Evolutionary conservation across 1,140 invertebrate genomes (phyloP).

Genomic region (Meloidogyne floridensis): DNA sequence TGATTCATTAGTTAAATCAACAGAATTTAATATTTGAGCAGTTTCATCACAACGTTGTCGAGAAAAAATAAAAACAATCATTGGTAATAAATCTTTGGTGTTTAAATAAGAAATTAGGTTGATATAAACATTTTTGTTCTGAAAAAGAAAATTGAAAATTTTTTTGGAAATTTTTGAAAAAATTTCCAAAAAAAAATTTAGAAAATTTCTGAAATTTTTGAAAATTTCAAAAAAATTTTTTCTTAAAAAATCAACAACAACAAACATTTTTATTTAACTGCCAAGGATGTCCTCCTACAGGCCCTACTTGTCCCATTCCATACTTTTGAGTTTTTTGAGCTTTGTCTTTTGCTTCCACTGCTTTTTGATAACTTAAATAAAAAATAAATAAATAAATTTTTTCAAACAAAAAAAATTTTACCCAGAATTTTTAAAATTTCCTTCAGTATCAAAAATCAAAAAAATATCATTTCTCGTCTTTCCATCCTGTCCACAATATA

Average conservation of each 20-base stretch:
- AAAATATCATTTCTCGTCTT: conserved; percentile 82
- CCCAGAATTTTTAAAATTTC: conserved; percentile 70
- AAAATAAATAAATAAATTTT: conserved; percentile 13
- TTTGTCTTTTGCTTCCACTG: conserved; percentile 72
- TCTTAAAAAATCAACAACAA: neutral
- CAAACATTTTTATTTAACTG: neutral
- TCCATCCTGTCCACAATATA: conserved; percentile 79
- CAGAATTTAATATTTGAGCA: conserved; percentile 72
- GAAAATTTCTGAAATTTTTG: neutral
- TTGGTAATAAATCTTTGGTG: conserved; percentile 80
- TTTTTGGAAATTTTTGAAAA: neutral
- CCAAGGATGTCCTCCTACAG: neutral
- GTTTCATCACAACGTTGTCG: conserved; percentile 81
- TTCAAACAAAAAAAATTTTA: conserved; percentile 45
- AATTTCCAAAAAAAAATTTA: neutral
- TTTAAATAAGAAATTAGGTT: conserved; percentile 80
- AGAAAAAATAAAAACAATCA: conserved; percentile 83
- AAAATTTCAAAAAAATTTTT: neutral
- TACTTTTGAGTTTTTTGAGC: conserved; percentile 1
- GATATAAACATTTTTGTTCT: conserved; percentile 80
- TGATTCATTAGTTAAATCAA: conserved; percentile 79
- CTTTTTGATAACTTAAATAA: conserved; percentile 69
- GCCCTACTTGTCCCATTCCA: neutral
- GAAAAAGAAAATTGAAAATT: conserved; percentile 27
- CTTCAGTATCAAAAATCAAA: conserved; percentile 79